Percentiles rank a stretch among this genome's conserved stretches.
Evolutionary conservation across 2,113 vertebrate genomes (phyloP).

Genomic region (Pterophyllum scalare): DNA sequence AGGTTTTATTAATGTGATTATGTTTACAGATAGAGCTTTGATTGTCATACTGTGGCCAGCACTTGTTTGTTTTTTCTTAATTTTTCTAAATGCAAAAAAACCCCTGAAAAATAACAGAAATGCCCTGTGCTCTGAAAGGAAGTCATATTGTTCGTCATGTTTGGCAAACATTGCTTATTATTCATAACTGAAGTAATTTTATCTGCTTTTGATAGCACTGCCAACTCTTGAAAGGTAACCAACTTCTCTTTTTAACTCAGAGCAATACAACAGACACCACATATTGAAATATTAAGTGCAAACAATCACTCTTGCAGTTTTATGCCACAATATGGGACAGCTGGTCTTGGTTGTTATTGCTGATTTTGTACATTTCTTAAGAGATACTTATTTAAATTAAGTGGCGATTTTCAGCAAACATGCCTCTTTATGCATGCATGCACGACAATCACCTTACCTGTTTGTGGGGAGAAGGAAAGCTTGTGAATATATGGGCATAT

Average conservation of each 20-base stretch:
- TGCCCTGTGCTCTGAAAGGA: neutral
- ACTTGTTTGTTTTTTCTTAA: neutral
- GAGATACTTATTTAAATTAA: neutral
- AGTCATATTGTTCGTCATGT: constrained; percentile 3
- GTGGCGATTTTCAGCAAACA: neutral
- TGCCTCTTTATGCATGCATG: neutral
- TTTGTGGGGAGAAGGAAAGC: neutral
- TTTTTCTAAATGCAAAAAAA: neutral
- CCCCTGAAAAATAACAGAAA: too few relatives aligned
- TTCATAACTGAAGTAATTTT: constrained; percentile 48
- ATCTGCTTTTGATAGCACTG: constrained; percentile 45
- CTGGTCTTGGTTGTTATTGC: neutral
- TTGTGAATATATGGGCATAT: neutral
- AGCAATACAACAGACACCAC: constrained; percentile 52
- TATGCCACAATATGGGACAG: neutral
- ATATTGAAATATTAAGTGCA: constrained; percentile 37
- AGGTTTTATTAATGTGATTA: constrained; percentile 3
- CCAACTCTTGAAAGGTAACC: constrained; percentile 40
- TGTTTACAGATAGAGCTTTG: neutral
- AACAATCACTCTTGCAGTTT: neutral
- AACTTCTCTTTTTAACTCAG: constrained; percentile 45
- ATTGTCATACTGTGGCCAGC: neutral
- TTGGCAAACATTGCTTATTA: constrained; percentile 37
- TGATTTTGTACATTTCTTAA: neutral
- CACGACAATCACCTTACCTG: neutral